A percentile compares a stretch with the other conserved stretches of the same genome.
phyloP scores from a whole-genome alignment of 2,797 vertebrate species.

The Denticeps clupeoides region DNA sequence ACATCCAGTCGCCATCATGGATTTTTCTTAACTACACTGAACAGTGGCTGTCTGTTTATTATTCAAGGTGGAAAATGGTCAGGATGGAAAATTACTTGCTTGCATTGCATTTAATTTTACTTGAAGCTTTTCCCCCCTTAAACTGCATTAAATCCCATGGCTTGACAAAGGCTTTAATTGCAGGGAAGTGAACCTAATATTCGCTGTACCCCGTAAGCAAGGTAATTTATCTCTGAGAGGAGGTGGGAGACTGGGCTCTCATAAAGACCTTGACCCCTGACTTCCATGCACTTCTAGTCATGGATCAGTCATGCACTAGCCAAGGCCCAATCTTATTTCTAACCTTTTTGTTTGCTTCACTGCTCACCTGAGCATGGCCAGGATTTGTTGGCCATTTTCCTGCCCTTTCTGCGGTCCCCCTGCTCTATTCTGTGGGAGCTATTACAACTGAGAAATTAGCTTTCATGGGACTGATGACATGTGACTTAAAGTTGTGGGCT shows the following conservation, averaged over 20 bases:
- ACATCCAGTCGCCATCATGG: too few relatives aligned
- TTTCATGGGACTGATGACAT: slow-evolving; percentile 70
- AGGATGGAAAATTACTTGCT: too few relatives aligned
- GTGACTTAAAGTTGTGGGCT: slow-evolving; percentile 45
- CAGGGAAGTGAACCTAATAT: slow-evolving; percentile 23
- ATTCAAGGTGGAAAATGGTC: too few relatives aligned
- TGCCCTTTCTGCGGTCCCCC: slow-evolving; percentile 71
- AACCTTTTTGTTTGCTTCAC: slow-evolving; percentile 73
- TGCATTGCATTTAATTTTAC: too few relatives aligned
- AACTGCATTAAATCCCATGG: slow-evolving; percentile 11
- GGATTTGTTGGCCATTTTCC: slow-evolving; percentile 85
- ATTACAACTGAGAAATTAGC: slow-evolving; percentile 76
- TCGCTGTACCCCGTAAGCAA: slow-evolving; percentile 6
- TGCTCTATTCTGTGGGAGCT: slow-evolving; percentile 75
- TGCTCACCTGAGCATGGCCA: slow-evolving; percentile 68
- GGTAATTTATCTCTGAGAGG: slow-evolving; percentile 24
- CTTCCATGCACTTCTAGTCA: slow-evolving; percentile 55
- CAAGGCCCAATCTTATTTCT: slow-evolving; percentile 66
- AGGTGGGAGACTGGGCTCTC: slow-evolving; percentile 25
- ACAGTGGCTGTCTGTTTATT: too few relatives aligned
- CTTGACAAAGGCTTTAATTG: slow-evolving; percentile 29
- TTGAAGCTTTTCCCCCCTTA: too few relatives aligned
- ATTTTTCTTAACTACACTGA: too few relatives aligned
- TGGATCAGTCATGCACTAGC: slow-evolving; percentile 63
- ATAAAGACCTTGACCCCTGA: slow-evolving; percentile 72